Evolutionary conservation across 2,888 invertebrate genomes (phyloP).

Genomic region (Steinernema hermaphroditum): DNA sequence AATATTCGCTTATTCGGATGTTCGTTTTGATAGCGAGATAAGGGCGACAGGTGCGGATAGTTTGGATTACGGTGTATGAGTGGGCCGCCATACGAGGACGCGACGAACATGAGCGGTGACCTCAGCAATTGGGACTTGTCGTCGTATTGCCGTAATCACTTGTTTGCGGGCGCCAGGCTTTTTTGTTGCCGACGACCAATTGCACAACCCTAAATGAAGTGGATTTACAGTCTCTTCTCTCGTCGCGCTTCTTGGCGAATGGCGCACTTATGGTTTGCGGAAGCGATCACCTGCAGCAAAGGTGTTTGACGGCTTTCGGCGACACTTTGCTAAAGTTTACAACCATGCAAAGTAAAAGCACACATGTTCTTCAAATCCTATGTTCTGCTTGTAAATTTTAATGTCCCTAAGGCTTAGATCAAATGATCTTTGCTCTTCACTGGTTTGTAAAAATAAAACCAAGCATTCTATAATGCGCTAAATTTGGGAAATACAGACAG

Average conservation of each 20-base stretch:
- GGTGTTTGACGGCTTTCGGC: conserved; percentile 18
- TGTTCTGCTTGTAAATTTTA: too few relatives aligned
- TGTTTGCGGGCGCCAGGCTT: conserved; percentile 20
- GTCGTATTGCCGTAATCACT: conserved; percentile 27
- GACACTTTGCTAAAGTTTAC: conserved; percentile 3
- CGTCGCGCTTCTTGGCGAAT: background rate
- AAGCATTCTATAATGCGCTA: too few relatives aligned
- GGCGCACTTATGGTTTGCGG: background rate
- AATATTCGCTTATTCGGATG: conserved; percentile 14
- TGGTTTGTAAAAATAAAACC: too few relatives aligned
- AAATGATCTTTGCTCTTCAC: too few relatives aligned
- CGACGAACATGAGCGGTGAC: conserved; percentile 19
- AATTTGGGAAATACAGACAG: too few relatives aligned
- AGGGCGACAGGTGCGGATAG: conserved; percentile 20
- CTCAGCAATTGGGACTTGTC: conserved; percentile 22
- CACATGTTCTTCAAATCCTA: too few relatives aligned
- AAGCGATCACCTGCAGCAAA: conserved; percentile 15
- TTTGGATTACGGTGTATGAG: conserved; percentile 8
- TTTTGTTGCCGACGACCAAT: conserved; percentile 13
- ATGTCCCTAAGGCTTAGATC: too few relatives aligned
- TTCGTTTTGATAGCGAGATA: conserved; percentile 25
- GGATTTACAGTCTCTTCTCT: conserved; percentile 30
- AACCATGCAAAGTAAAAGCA: background rate
- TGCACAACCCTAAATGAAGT: conserved; percentile 31
- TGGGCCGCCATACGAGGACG: too few relatives aligned